Conservation (phyloP, 1,140 invertebrate species). For the Bombus waltoni region DNA sequence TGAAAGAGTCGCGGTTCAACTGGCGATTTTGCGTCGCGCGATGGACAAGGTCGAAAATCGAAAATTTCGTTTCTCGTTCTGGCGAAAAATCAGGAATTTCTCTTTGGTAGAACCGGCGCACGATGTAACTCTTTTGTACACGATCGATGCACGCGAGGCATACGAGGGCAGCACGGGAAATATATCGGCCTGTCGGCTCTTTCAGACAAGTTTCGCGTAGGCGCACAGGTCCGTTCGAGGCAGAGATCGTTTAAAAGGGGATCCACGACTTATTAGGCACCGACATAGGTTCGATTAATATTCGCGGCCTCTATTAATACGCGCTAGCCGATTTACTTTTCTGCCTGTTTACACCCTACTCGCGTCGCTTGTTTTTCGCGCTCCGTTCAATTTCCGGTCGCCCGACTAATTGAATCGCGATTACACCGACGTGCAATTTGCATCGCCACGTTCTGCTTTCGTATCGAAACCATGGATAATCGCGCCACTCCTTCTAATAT, state of each 20-base stretch:
- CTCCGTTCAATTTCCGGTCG: conserved; percentile 6
- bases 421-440: neutral
- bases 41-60: too few species aligned
- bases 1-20: too few species aligned
- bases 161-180: conserved; percentile 62
- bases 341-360: conserved; percentile 23
- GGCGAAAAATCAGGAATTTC: neutral
- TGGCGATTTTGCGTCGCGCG: too few species aligned
- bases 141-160: conserved; percentile 57
- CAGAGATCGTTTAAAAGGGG: conserved; percentile 52
- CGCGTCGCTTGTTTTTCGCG: neutral
- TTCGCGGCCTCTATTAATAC: conserved; percentile 61
- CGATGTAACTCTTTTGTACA: neutral
- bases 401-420: conserved; percentile 10
- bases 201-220: conserved; percentile 66
- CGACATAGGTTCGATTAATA: conserved; percentile 58
- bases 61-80: too few species aligned
- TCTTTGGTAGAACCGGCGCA: too few species aligned
- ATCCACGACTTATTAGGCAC: conserved; percentile 74
- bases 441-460: neutral
- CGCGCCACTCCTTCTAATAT: neutral
- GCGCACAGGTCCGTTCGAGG: conserved; percentile 48
- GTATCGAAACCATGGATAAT: neutral
- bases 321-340: conserved; percentile 50
- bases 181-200: conserved; percentile 70